Base-by-base conservation (phyloP, 2,113 vertebrate genomes). In the Helogale parvula region DNA sequence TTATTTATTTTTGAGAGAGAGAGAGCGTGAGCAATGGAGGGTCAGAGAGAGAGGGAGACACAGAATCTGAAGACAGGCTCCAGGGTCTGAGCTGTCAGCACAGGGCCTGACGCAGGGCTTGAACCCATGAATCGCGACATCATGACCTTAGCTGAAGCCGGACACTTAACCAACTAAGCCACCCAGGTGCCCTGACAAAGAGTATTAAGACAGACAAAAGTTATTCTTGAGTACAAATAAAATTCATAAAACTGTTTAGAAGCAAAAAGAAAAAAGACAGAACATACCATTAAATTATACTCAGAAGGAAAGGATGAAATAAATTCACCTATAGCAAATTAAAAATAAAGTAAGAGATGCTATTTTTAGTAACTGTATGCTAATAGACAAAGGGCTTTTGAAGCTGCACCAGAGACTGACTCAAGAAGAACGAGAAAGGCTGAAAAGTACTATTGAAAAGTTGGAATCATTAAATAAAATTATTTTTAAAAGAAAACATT, bases 401-500 rank as follows among this genome's bases (percentile, higher is more conserved):
- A 82, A 88, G 71, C 7, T 89, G 4, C 10, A 71, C 25, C 31
- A 52, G 90, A 96, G 68, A 86, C 15, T 54, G 35, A 91, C 63
- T 84, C 8, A 52, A 50, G 31, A 83, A 90, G 47, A 96, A 83
- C 79, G 8, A 79, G 29, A 77, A 86, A 82, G 60, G 5, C 60
- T 83, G 23, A 93, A 87, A 13, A 83, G 9, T 72, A 68, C 19
- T 85, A 13, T 21, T 84, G 69, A 92, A 65, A 13, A 94, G 74
- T 90, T 94, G 52, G 38, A 87, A 94, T 92, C 63, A 95, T 77
- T 82, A 87, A 54, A 71, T 90, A 90, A 83, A 93, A 89, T 57
- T 65, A 69, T 96, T 97, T 81, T 66, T 71, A 81, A 90, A 85
- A 92, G 74, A 86, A 94, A 97, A 95, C 1, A 50, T n/a, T 50